Conservation (phyloP, 1,140 invertebrate species). For the Drosophila sechellia region DNA sequence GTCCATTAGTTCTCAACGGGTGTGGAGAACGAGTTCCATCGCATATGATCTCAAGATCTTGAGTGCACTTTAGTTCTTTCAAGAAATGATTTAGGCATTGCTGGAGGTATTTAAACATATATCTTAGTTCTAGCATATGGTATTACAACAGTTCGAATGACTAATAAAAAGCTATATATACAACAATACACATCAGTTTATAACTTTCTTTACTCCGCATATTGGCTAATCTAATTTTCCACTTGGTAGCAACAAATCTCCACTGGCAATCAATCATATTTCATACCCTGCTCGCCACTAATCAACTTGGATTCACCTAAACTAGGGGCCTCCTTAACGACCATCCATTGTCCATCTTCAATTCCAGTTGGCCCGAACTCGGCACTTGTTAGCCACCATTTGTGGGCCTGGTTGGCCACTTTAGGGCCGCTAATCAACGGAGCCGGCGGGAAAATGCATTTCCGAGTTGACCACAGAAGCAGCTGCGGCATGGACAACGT, state of each 20-base stretch:
- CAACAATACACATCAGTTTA: background rate
- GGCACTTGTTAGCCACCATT: constrained; percentile 33
- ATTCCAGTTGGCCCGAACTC: constrained; percentile 13
- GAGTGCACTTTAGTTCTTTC: constrained; percentile 15
- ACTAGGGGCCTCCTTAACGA: constrained; percentile 22
- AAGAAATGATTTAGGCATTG: background rate
- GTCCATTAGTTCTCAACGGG: constrained; percentile 21
- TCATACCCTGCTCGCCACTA: constrained; percentile 11
- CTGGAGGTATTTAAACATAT: background rate
- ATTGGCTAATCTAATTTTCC: constrained; percentile 7
- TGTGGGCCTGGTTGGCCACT: constrained; percentile 11
- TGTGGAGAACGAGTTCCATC: background rate
- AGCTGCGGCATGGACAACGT: constrained; percentile 52
- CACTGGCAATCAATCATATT: constrained; percentile 35
- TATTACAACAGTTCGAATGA: background rate
- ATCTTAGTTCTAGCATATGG: background rate
- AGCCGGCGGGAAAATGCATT: constrained; percentile 22
- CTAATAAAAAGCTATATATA: background rate
- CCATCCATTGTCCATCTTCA: constrained; percentile 28
- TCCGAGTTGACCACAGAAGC: constrained; percentile 33
- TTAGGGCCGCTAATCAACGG: constrained; percentile 32
- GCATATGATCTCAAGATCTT: constrained; percentile 3
- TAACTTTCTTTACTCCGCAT: background rate
- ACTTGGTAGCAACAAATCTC: background rate
- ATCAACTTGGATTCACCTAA: constrained; percentile 39